phyloP scores from a whole-genome alignment of 2,888 invertebrate genomes.

The Tuberolachnus salignus region DNA sequence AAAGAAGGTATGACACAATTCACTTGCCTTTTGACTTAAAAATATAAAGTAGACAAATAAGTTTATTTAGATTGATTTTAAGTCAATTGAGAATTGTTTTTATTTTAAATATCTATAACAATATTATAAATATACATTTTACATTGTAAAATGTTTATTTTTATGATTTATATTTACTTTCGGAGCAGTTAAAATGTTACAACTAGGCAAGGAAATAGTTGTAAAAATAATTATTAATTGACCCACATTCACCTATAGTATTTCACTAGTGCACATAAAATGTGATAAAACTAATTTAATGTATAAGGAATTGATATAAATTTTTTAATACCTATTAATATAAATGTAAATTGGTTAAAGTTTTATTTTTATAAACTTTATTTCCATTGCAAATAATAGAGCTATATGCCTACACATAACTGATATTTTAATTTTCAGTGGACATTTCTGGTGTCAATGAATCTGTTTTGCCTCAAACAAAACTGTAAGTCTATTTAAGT shows the following conservation, averaged over 20 bases:
- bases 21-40: not conserved
- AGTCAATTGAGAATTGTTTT: no score
- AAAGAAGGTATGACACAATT: constrained; percentile 19
- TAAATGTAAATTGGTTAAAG: no score
- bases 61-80: not conserved
- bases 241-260: no score
- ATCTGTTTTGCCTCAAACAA: not conserved
- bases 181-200: not conserved
- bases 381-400: no score
- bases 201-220: no score
- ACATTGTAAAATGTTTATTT: not conserved
- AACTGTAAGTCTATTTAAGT: constrained; percentile 1
- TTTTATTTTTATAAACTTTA: no score
- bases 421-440: constrained; percentile 21
- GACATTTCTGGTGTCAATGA: not conserved
- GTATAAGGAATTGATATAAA: no score
- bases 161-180: not conserved
- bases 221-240: no score
- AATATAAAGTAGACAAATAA: not conserved
- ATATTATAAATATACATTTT: not conserved
- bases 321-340: no score
- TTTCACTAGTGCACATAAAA: no score
- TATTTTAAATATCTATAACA: not conserved
- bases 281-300: no score
- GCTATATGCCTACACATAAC: no score